Conservation (phyloP, 2,113 vertebrate genomes). For the Microcebus murinus region DNA sequence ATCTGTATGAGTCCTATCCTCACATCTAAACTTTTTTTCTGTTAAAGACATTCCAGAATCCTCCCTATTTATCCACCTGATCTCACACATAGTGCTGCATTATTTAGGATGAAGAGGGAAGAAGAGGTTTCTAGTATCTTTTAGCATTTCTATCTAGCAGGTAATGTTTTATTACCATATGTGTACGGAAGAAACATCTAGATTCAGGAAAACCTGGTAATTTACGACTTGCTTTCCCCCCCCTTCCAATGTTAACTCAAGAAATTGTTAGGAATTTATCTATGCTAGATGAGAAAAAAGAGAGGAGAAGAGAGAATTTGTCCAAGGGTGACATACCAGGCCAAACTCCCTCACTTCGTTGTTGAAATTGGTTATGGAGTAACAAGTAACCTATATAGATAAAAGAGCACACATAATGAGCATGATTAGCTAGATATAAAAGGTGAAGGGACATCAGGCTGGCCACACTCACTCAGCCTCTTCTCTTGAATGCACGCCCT, state of each 20-base stretch:
- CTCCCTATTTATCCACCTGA: not conserved
- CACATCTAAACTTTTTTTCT: not conserved
- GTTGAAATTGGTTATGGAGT: not conserved
- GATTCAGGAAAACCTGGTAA: not conserved
- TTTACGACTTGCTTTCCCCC: not conserved
- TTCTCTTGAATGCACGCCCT: not conserved
- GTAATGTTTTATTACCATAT: not conserved
- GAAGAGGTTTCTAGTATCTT: not conserved
- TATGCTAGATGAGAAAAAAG: not conserved
- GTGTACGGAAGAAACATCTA: not conserved
- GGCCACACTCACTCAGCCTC: rapidly evolving
- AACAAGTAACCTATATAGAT: not conserved
- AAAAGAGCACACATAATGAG: not conserved
- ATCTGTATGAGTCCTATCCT: not conserved
- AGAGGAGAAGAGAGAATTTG: not conserved
- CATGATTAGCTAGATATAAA: not conserved
- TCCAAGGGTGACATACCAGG: not conserved
- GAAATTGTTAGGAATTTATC: not conserved
- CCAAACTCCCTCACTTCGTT: not conserved
- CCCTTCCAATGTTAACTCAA: not conserved
- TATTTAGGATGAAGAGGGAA: not conserved
- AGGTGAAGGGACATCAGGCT: not conserved
- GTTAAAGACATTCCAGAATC: not conserved
- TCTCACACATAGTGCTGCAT: not conserved
- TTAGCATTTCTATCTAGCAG: not conserved